Evolutionary conservation across 2,888 invertebrate species (phyloP), one percentile per base, ranked within the genome.

Genomic region (Eupithecia vulgata): DNA sequence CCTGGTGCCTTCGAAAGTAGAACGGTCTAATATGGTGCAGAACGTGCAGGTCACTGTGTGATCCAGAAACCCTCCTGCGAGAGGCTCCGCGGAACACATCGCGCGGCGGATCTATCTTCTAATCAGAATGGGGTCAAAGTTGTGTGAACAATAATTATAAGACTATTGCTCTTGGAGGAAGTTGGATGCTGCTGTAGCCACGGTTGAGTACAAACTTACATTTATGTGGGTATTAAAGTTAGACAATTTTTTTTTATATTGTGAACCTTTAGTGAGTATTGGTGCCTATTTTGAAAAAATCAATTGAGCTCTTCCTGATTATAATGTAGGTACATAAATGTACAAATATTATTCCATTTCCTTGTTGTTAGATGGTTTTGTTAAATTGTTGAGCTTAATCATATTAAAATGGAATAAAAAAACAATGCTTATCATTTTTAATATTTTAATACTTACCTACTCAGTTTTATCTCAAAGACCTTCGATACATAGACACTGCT

Each of bases 1-100:
- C 91, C 94, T 99, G 81, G 97, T 97, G 83, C 98, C 97, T 57
- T 97, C 97, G 62, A 98, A 98, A 94, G 97, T 98, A 76, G 98
- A 98, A 90, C 97, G 97, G 94, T 97, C 97, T 75, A 98, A 97
- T 88, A 96, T 97, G 70, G 97, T 98, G 69, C 97, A 98, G 88
- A 98, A 98, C 88, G 96, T 98, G 73, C 97, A 98, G 91, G 95
- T 96, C 74, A 97, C 97, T n/a, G 95, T 97, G 79, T 97, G 95
- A 94, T 77, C 25, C 48, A 67, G n/a, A n/a, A 13, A 68, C 15
- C 34, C 68, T 71, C 57, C n/a, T 1, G 10, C 6, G 21, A 65
- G 52, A 21, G 62, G 42, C n/a, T n/a, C n/a, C n/a, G n/a, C n/a
- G 71, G 48, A 30, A 4, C 30, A 30, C 30, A 3, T 30, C 30